Conservation (phyloP, 2,888 invertebrate species). For the Diaprepes abbreviatus region DNA sequence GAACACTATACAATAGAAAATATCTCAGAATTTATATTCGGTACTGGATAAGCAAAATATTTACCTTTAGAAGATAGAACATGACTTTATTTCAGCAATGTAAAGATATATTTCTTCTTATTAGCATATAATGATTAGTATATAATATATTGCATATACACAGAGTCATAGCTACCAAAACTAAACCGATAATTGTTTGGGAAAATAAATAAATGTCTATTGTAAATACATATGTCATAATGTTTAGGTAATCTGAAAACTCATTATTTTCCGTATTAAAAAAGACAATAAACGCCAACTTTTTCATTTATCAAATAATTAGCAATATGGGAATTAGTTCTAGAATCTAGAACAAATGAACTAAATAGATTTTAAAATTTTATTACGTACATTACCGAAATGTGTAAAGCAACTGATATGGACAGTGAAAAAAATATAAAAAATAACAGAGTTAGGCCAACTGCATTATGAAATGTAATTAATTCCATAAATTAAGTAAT, state of each 20-base stretch:
- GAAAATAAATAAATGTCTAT: neutral
- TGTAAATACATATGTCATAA: neutral
- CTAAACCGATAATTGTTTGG: neutral
- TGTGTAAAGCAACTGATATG: neutral
- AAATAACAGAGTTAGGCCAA: neutral
- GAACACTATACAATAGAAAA: too few relatives aligned
- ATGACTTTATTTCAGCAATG: too few relatives aligned
- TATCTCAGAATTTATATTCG: too few relatives aligned
- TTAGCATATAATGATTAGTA: neutral
- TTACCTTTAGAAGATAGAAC: too few relatives aligned
- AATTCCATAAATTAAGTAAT: neutral
- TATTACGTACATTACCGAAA: neutral
- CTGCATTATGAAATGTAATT: neutral
- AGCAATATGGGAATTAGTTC: neutral
- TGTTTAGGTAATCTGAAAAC: neutral
- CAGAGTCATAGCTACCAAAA: neutral
- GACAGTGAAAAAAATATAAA: neutral
- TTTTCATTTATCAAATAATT: slow-evolving; percentile 2
- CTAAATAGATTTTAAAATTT: neutral
- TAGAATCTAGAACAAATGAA: slow-evolving; percentile 13
- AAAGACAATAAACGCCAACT: neutral
- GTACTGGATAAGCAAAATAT: too few relatives aligned
- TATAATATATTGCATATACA: neutral
- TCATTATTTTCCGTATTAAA: slow-evolving; percentile 3
- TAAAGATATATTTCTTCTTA: too few relatives aligned